Evolutionary conservation across 2,113 vertebrate species (phyloP).

Genomic region (Vireo altiloquus): DNA sequence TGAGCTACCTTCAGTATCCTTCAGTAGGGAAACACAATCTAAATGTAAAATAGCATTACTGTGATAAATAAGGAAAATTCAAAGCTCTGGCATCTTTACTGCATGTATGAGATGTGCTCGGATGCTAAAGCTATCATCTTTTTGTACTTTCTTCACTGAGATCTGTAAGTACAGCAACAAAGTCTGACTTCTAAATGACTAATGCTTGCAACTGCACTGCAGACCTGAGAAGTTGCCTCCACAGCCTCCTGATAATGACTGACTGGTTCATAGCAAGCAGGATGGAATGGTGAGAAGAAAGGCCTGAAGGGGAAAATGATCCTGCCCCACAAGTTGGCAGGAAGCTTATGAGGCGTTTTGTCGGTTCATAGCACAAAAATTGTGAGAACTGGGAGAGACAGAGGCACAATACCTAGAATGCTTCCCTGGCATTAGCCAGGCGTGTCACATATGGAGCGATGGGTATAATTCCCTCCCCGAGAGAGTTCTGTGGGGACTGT

Average conservation of each 20-base stretch:
- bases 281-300: not conserved
- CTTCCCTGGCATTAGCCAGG: constrained; percentile 41
- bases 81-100: not conserved
- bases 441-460: not conserved
- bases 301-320: not conserved
- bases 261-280: not conserved
- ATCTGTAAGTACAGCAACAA: not conserved
- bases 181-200: constrained; percentile 1
- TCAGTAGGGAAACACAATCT: not conserved
- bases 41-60: constrained; percentile 14
- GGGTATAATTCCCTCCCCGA: not conserved
- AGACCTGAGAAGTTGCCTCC: not conserved
- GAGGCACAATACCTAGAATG: not conserved
- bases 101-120: not conserved
- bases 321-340: not conserved
- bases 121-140: not conserved
- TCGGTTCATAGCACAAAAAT: constrained; percentile 5
- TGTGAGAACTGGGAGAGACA: not conserved
- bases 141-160: not conserved
- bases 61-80: not conserved
- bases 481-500: not conserved
- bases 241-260: not conserved
- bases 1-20: constrained; percentile 5
- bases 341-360: constrained; percentile 28
- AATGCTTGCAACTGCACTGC: not conserved